Base-by-base conservation (phyloP, 2,888 invertebrate species). In the Cylindroiulus punctatus region DNA sequence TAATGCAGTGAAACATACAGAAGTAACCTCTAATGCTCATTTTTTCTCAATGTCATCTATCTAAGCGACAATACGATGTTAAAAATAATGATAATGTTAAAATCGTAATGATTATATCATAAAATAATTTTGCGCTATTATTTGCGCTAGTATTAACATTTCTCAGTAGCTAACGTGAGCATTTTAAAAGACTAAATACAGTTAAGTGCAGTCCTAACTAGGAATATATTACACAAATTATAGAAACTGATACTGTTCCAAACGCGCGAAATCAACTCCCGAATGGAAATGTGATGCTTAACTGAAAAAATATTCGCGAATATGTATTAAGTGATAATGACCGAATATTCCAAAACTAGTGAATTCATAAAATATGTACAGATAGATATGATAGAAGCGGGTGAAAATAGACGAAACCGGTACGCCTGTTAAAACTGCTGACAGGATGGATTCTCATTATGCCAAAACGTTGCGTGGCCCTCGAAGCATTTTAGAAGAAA, bases 211-310 rank as follows among this genome's bases (percentile, higher is more conserved):
- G 65, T 10, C 26, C 19, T 10, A 65, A 65, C 65, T 22, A 8
- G 65, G 65, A 65, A 65, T 26, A 65, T 65, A 65, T 65, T n/a
- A 4, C 26, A 65, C 65, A 65, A 65, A 65, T 26, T 65, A 65
- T 10, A 65, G 12, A 65, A 65, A 65, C 8, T 26, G 8, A 65
- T n/a, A 65, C 22, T 65, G 65, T 65, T 65, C 65, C 8, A 10
- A 26, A n/a, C n/a, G n/a, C 22, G 26, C 19, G 26, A 65, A 65
- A 65, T 10, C 1, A 65, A 19, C 10, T 65, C n/a, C 65, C 65
- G 8, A 26, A 10, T 26, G 65, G 19, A 26, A 8, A 26, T 22
- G 26, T 26, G 65, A 26, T 26, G n/a, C 52, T 5, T n/a, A 2
- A 17, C n/a, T 65, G 2, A 65, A 65, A 65, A 65, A 65, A 7